Percentiles rank a stretch among this genome's conserved stretches.
These are phyloP conservation scores for Catamblyrhynchus diadema DNA, from an alignment of 2,797 vertebrate species.

Conservation along the genomic window DNA sequence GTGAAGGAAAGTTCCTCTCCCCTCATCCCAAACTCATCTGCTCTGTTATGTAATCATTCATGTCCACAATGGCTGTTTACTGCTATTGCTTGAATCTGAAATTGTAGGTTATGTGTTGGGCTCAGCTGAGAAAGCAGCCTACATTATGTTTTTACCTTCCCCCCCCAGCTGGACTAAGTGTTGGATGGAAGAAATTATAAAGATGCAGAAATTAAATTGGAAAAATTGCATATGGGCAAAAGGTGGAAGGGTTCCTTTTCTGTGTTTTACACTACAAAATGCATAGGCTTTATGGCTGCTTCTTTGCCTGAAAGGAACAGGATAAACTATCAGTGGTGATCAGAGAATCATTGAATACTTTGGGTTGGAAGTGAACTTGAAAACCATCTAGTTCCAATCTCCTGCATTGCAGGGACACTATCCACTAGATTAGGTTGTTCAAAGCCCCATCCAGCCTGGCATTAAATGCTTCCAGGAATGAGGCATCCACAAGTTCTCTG, in stretches of 20 bases:
- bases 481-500: neutral
- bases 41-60: slow-evolving; percentile 59
- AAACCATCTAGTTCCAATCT: neutral
- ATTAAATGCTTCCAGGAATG: neutral
- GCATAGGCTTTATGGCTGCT: neutral
- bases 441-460: neutral
- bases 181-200: neutral
- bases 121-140: neutral
- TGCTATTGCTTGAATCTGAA: slow-evolving; percentile 27
- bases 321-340: neutral
- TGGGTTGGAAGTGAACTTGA: neutral
- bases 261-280: neutral
- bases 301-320: neutral
- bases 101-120: neutral
- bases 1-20: neutral
- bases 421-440: neutral
- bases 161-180: neutral
- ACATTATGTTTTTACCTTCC: neutral
- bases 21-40: neutral
- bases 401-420: neutral
- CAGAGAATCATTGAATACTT: neutral
- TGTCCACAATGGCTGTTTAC: slow-evolving; percentile 28
- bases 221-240: neutral
- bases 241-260: neutral
- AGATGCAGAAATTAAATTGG: neutral